Conservation (phyloP, 37 sponge, comb jelly and placozoan species). For the Aphrocallistes beatrix region DNA sequence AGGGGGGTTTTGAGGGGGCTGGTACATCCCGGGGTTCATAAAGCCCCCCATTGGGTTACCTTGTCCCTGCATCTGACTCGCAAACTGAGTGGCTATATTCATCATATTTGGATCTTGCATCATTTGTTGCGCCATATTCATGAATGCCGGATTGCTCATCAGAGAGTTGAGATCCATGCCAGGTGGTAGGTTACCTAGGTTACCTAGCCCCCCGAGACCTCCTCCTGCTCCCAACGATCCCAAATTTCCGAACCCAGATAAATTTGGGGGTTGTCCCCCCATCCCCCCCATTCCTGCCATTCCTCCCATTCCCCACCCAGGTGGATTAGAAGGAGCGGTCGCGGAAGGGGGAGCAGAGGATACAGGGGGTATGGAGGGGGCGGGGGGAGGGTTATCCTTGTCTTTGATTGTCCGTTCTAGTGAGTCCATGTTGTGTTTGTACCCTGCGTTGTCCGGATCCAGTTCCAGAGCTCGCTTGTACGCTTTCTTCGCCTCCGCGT, state of each 20-base stretch:
- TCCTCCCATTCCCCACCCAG: background rate
- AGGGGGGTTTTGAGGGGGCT: background rate
- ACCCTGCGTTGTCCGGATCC: slow-evolving; percentile 14
- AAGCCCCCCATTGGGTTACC: background rate
- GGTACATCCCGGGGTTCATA: background rate
- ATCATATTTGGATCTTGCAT: slow-evolving; percentile 1
- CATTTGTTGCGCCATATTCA: slow-evolving; percentile 4
- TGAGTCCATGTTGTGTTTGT: background rate
- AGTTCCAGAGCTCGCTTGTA: background rate
- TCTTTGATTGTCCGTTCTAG: background rate
- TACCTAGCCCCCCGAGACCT: background rate
- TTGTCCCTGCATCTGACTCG: background rate
- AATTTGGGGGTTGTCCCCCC: background rate
- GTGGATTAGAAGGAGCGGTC: background rate
- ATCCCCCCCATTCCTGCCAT: background rate
- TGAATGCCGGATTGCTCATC: slow-evolving; percentile 3
- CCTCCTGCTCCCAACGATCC: background rate
- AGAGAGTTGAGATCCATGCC: background rate
- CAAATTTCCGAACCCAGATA: background rate
- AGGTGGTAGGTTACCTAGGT: background rate
- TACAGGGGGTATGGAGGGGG: background rate
- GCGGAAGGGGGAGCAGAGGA: background rate
- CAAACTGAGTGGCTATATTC: background rate
- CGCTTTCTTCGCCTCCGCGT: background rate
- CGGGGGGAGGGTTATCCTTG: background rate